Conservation (phyloP, 2,888 invertebrate genomes). For the Brenthis ino region DNA sequence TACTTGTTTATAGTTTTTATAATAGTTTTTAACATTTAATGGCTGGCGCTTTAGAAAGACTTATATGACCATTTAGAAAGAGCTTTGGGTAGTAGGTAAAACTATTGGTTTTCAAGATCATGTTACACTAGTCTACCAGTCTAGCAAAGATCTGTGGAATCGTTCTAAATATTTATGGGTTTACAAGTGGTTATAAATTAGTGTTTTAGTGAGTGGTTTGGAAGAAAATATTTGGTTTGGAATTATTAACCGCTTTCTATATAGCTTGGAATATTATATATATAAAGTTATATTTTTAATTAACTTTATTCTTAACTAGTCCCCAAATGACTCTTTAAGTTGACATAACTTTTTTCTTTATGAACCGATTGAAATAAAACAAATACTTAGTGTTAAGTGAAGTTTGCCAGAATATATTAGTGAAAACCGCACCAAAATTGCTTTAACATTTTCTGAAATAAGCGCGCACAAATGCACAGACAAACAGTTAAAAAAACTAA, state of each 20-base stretch:
- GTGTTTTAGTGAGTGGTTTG: conserved; percentile 56
- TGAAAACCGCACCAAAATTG: too few relatives aligned
- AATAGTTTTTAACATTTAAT: conserved; percentile 64
- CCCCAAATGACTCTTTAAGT: too few relatives aligned
- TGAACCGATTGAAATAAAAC: too few relatives aligned
- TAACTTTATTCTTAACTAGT: too few relatives aligned
- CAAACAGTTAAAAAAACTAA: too few relatives aligned
- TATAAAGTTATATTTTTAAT: neutral
- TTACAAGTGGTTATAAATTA: conserved; percentile 47
- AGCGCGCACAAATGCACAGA: too few relatives aligned
- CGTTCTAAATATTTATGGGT: conserved; percentile 38
- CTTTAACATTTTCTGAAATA: too few relatives aligned
- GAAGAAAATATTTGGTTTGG: conserved; percentile 60
- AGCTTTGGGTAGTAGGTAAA: conserved; percentile 28
- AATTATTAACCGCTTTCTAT: conserved; percentile 28
- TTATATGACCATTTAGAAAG: conserved; percentile 43
- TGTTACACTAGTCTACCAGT: conserved; percentile 45
- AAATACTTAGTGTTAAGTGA: too few relatives aligned
- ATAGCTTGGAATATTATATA: too few relatives aligned
- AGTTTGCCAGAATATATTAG: too few relatives aligned
- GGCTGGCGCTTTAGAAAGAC: conserved; percentile 49
- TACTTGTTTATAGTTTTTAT: conserved; percentile 71
- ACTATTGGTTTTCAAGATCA: conserved; percentile 36
- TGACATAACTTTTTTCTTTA: too few relatives aligned
- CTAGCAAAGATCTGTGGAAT: conserved; percentile 40